Percentiles rank a stretch among this genome's conserved stretches.
phyloP scores from a whole-genome alignment of 2,797 vertebrate genomes.

The Phalloptychus januarius region DNA sequence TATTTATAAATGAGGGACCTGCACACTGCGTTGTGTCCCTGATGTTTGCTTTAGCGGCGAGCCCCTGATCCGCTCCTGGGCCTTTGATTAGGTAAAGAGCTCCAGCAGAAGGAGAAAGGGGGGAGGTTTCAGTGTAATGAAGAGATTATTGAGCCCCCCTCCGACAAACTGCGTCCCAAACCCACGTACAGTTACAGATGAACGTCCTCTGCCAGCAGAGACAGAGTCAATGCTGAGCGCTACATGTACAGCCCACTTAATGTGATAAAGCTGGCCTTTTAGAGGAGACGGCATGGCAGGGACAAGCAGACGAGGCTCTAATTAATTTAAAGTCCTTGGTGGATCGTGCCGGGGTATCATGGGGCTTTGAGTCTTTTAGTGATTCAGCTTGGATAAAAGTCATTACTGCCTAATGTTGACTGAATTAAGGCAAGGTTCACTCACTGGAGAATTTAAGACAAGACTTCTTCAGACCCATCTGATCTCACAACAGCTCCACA shows the following conservation, averaged over 20 bases:
- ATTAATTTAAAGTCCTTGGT: conserved; percentile 90
- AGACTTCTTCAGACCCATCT: background rate
- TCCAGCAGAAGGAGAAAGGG: conserved; percentile 71
- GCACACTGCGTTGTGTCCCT: conserved; percentile 63
- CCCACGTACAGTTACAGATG: conserved; percentile 47
- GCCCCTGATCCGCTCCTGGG: conserved; percentile 77
- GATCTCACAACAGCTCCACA: conserved; percentile 23
- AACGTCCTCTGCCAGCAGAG: conserved; percentile 8
- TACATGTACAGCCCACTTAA: conserved; percentile 57
- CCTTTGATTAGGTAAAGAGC: conserved; percentile 84
- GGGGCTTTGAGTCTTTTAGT: conserved; percentile 46
- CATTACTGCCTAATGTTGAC: conserved; percentile 67
- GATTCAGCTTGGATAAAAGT: conserved; percentile 65
- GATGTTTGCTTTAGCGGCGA: conserved; percentile 72
- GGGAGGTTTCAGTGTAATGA: conserved; percentile 80
- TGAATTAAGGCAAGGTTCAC: conserved; percentile 46
- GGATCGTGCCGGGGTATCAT: conserved; percentile 52
- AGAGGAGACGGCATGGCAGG: conserved; percentile 73
- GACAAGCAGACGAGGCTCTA: conserved; percentile 83
- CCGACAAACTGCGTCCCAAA: conserved; percentile 80
- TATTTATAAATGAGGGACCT: conserved; percentile 81
- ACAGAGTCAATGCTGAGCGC: background rate
- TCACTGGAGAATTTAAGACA: background rate
- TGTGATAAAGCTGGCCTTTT: conserved; percentile 65
- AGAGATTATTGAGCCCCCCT: conserved; percentile 82